Percentiles rank a stretch among this genome's conserved stretches.
These are phyloP conservation scores for Temnopleurus reevesii DNA, from an alignment of 53 echinoderm and acorn worm genomes.

Conservation along the genomic window DNA sequence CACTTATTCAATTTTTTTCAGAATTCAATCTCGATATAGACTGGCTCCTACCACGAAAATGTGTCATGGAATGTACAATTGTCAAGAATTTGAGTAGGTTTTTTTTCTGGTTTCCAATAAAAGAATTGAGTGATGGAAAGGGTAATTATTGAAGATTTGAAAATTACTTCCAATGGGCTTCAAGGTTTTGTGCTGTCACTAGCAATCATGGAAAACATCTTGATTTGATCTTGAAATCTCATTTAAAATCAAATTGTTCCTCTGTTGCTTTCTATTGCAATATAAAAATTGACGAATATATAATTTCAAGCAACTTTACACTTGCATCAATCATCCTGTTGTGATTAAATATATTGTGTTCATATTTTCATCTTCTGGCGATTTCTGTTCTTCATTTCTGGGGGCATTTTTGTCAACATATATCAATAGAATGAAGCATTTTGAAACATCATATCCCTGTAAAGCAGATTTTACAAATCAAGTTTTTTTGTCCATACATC, in stretches of 20 bases:
- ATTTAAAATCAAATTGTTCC: background rate
- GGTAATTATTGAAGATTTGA: constrained; percentile 35
- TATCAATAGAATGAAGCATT: too few relatives aligned
- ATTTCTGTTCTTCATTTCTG: too few relatives aligned
- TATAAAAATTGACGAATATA: too few relatives aligned
- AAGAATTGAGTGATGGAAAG: constrained; percentile 18
- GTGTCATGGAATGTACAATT: background rate
- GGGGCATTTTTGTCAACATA: too few relatives aligned
- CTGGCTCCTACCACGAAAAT: background rate
- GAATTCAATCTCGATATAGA: background rate
- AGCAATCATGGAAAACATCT: background rate
- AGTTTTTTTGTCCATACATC: too few relatives aligned
- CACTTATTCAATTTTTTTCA: too few relatives aligned
- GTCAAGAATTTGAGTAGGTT: background rate
- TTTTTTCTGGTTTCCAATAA: background rate
- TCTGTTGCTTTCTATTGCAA: background rate
- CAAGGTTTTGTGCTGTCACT: background rate
- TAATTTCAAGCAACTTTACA: too few relatives aligned
- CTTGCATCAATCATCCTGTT: too few relatives aligned
- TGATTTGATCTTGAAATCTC: background rate
- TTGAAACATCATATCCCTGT: too few relatives aligned
- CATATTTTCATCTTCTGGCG: too few relatives aligned
- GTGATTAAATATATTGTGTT: too few relatives aligned
- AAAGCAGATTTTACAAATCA: too few relatives aligned
- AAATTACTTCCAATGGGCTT: constrained; percentile 6